Percentiles rank a stretch among this genome's conserved stretches.
phyloP scores from a whole-genome alignment of 2,888 invertebrate species.

The Cabera pusaria region DNA sequence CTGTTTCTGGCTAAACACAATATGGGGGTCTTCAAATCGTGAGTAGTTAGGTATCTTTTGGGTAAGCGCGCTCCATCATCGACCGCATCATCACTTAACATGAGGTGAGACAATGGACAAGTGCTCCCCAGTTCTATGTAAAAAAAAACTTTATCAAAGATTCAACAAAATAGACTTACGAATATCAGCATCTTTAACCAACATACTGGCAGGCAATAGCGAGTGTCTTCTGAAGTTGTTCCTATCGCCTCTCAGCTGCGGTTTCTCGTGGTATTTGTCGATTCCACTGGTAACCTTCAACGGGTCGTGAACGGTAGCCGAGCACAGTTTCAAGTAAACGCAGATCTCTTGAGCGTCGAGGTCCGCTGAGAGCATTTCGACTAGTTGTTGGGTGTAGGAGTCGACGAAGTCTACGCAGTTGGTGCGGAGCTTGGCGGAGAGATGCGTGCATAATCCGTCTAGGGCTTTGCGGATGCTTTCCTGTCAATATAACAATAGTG shows the following conservation, averaged over 20 bases:
- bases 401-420: conserved; percentile 91
- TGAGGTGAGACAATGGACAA: too few relatives aligned
- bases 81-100: too few relatives aligned
- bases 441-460: conserved; percentile 86
- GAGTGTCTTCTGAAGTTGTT: conserved; percentile 60
- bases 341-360: conserved; percentile 88
- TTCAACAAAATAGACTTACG: too few relatives aligned
- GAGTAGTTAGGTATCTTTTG: too few relatives aligned
- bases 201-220: conserved; percentile 56
- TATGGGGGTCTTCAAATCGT: too few relatives aligned
- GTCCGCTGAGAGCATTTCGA: conserved; percentile 91
- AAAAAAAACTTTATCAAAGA: too few relatives aligned
- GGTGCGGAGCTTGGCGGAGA: conserved; percentile 84
- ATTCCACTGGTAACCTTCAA: conserved; percentile 50
- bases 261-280: conserved; percentile 65
- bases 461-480: conserved; percentile 87
- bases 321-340: conserved; percentile 89
- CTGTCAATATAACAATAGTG: too few relatives aligned
- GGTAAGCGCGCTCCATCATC: too few relatives aligned
- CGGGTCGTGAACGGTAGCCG: conserved; percentile 64
- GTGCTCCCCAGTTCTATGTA: too few relatives aligned
- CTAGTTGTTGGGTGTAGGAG: conserved; percentile 88
- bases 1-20: too few relatives aligned
- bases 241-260: conserved; percentile 59
- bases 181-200: conserved; percentile 47